Base-by-base conservation (phyloP, 2,888 invertebrate genomes). In the Syrista parreyssii region DNA sequence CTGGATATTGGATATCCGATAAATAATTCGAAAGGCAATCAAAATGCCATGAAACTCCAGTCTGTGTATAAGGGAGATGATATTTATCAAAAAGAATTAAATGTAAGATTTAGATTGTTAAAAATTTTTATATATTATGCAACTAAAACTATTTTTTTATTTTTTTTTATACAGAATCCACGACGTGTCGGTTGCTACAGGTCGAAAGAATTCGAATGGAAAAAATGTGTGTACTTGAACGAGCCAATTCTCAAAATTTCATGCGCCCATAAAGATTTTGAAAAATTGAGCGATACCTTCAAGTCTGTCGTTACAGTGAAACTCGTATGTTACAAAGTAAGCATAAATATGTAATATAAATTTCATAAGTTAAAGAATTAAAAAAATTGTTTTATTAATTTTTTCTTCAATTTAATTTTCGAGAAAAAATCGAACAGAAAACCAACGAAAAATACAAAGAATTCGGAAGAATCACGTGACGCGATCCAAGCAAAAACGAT, bases 241-340 rank as follows among this genome's bases (percentile, higher is more conserved):
- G 92, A 93, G 81, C 93, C 93, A 2, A 87, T 93, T 1, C 82
- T 94, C 32, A 89, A 88, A 83, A 92, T 94, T 76, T 83, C 87
- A 76, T 86, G 89, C 0, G 93, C 93, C 78, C 92, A 93, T 78
- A 92, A 93, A 1, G 92, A 94, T 82, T 90, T 94, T 32, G 80
- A 79, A 1, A 91, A 92, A 23, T 85, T 94, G 78, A 91, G 94
- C 76, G 92, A 94, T 82, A 94, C 94, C n/a, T 93, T 94, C 83
- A 90, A 93, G 73, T 92, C 92, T 23, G 87, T 88, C 6, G 91
- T 94, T 12, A 93, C 93, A 4, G 83, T 94, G 15, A 91, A 92
- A 85, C 86, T 94, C 23, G 84, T 94, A 36, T 94, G 93, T 86
- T 88, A 93, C 79, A 86, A 93, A 91, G 94, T 94, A 89, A 87